Evolutionary conservation across 2,113 vertebrate genomes (phyloP), one percentile per base, ranked within the genome.

Genomic region (Caloenas nicobarica): DNA sequence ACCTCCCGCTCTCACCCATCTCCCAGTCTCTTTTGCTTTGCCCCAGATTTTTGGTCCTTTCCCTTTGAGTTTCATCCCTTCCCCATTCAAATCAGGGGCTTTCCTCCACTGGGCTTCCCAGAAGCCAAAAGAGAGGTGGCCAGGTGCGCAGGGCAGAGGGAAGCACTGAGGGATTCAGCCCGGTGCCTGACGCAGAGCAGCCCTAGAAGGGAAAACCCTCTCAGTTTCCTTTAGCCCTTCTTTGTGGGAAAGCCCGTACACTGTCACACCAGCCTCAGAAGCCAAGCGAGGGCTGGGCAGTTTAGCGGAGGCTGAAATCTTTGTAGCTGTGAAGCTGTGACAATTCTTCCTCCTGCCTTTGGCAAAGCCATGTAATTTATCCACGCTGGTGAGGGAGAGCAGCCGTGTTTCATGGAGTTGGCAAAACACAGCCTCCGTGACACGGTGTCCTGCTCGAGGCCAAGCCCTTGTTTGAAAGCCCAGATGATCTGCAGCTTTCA

Each of bases 301-400:
- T 42, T 81, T 62, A 81, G 69, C n/a, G 78, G 61, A 88, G 76
- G 72, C 56, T 73, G 70, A 60, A 53, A 68, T 79, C 62, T 68
- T 56, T 44, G 58, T 48, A 61, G 70, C 62, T 85, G 44, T 34
- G 84, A 89, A 95, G 62, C 78, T 81, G 74, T 88, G 92, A 81
- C 19, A 28, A 69, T 17, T 61, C 80, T 80, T 82, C 36, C 51
- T 90, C 46, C 31, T 0, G 1, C 3, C 0, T 77, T 91, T 54
- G 66, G 56, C 58, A 86, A 80, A 81, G 22, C 40, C 60, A 3
- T 68, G 77, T 86, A 81, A 74, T 88, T 94, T 88, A 38, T 61
- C 72, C 3, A 0, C 1, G 1, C 46, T 12, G 1, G 9, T 73
- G 68, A 15, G 28, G 24, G 4, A 80, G 34, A 88, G 44, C 22